Evolutionary conservation across 2,797 vertebrate species (phyloP).

Genomic region (Hoplostethus mediterraneus): DNA sequence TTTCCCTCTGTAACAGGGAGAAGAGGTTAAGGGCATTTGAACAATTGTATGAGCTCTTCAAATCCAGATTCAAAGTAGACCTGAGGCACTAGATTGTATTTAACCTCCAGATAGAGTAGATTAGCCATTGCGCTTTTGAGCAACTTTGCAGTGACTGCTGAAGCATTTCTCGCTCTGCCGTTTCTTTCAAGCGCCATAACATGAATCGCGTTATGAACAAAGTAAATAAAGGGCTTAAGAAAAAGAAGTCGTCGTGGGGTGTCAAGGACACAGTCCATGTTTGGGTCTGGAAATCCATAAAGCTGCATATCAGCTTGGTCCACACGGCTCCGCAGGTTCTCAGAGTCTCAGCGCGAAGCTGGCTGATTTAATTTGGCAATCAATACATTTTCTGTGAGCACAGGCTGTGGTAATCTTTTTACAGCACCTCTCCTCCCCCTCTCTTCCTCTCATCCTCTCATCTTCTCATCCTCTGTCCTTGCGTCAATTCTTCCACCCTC

Average conservation of each 20-base stretch:
- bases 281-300: conserved; percentile 63
- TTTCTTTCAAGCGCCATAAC: neutral
- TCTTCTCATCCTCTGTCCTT: conserved; percentile 65
- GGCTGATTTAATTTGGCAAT: conserved; percentile 82
- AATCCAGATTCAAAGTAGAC: neutral
- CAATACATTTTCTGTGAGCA: conserved; percentile 80
- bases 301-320: conserved; percentile 56
- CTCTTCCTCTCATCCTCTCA: conserved; percentile 35
- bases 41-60: neutral
- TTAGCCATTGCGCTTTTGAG: conserved; percentile 6
- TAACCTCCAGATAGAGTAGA: neutral
- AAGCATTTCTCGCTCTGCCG: neutral
- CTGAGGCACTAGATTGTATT: neutral
- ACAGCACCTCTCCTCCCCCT: conserved; percentile 60
- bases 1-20: conserved; percentile 12
- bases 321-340: conserved; percentile 53
- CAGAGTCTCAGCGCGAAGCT: conserved; percentile 51
- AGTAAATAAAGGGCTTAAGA: conserved; percentile 15
- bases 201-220: conserved; percentile 22
- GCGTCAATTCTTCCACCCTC: conserved; percentile 64
- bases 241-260: conserved; percentile 20
- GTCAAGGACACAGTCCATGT: conserved; percentile 63
- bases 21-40: conserved; percentile 31
- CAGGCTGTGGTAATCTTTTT: conserved; percentile 78
- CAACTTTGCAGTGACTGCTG: neutral